Evolutionary conservation across 2,113 vertebrate species (phyloP), one percentile per base, ranked within the genome.

Genomic region (Nestor notabilis): DNA sequence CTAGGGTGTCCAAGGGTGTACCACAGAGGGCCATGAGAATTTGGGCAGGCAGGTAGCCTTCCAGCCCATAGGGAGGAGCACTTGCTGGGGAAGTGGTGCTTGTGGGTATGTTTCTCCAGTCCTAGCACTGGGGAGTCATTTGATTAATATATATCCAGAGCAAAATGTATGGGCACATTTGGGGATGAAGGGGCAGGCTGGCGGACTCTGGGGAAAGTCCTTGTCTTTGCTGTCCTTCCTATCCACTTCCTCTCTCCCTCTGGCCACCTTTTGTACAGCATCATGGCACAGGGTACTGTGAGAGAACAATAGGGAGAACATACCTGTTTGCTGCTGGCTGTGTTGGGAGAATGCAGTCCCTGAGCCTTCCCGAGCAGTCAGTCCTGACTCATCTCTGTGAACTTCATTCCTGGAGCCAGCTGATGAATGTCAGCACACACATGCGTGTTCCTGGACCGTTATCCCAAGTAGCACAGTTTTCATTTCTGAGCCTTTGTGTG

Each of bases 21-120:
- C 17, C 13, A 31, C 9, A 33, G 61, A 64, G 56, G 11, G 12
- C 50, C 14, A 1, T 49, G 44, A 65, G 47, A 65, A 14, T 15
- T 5, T 19, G 29, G 55, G 39, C 7, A 72, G 63, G 49, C 58
- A 25, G 27, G 53, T 63, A 41, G n/a, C 31, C 41, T 84, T 63
- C 55, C n/a, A 70, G 31, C 16, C 31, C 6, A 2, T 19, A n/a
- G 25, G 0, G 0, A 71, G 21, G 39, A 64, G 28, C 1, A 0
- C 28, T 79, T 70, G 16, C 61, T 4, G 7, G 50, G 24, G 25
- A 58, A 31, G 31, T 2, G 5, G 11, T 4, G 2, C 7, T 61
- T 1, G 0, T 37, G 60, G 21, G 11, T 72, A 72, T 2, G 5
- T 10, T 13, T 52, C 29, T 74, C 28, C 23, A n/a, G 4, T 16